phyloP scores from a whole-genome alignment of 2,888 invertebrate genomes.

The Cataglyphis altisquamis region DNA sequence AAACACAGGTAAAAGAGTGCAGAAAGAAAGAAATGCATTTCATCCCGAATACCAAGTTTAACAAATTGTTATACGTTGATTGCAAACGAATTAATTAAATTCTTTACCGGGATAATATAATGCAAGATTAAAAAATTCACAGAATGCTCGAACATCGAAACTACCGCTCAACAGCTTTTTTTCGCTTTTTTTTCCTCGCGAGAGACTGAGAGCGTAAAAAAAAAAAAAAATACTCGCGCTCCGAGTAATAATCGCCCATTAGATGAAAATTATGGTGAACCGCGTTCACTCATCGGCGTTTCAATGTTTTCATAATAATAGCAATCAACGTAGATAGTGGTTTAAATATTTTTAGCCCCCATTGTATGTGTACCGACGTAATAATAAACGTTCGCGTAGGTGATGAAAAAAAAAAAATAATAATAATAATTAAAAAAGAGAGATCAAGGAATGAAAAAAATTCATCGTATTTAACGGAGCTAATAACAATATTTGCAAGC shows the following conservation, averaged over 20 bases:
- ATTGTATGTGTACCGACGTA: background rate
- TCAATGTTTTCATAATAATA: background rate
- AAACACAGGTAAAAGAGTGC: background rate
- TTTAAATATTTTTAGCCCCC: background rate
- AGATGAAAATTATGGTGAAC: background rate
- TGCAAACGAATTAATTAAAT: constrained; percentile 56
- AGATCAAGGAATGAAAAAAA: background rate
- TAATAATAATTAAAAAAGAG: background rate
- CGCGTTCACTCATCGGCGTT: background rate
- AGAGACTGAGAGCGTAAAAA: background rate
- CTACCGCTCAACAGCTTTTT: background rate
- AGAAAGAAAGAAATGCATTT: constrained; percentile 46
- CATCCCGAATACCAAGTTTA: constrained; percentile 17
- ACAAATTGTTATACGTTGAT: constrained; percentile 49
- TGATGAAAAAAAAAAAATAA: background rate
- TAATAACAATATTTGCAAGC: constrained; percentile 14
- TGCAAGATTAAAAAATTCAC: constrained; percentile 51
- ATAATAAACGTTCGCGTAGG: background rate
- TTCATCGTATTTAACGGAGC: constrained; percentile 28
- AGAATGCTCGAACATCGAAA: constrained; percentile 21
- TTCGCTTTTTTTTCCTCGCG: constrained; percentile 6
- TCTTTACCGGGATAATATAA: constrained; percentile 43
- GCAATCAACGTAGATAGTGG: background rate
- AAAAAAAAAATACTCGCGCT: background rate
- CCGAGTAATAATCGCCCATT: constrained; percentile 23